A percentile compares a stretch with the other conserved stretches of the same genome.
Evolutionary conservation across 2,113 vertebrate genomes (phyloP).

Genomic region (Numenius arquata): DNA sequence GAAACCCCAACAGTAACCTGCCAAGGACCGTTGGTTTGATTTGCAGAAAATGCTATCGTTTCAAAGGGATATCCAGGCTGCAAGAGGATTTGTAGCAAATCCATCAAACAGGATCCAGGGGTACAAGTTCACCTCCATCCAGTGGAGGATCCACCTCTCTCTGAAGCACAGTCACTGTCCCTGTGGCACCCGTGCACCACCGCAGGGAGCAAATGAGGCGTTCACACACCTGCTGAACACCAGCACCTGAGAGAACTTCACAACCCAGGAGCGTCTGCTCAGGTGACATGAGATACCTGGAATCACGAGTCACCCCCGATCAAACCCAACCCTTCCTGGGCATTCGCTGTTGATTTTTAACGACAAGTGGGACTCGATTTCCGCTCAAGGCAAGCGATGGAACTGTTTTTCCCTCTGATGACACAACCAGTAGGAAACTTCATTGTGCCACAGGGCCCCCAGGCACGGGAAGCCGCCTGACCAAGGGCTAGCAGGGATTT

Average conservation of each 20-base stretch:
- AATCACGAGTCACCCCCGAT: background rate
- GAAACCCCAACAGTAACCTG: background rate
- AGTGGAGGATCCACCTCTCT: background rate
- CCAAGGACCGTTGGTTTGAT: background rate
- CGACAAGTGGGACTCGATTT: background rate
- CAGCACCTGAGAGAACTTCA: background rate
- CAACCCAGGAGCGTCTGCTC: background rate
- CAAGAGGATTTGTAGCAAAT: background rate
- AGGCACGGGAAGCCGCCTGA: background rate
- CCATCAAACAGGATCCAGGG: background rate
- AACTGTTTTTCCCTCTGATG: background rate
- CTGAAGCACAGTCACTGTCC: background rate
- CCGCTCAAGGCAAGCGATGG: rapidly evolving
- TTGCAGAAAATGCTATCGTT: background rate
- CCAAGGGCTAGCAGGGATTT: background rate
- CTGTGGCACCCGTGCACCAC: background rate
- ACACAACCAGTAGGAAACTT: background rate
- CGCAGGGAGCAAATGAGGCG: background rate
- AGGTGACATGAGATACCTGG: background rate
- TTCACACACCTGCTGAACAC: background rate
- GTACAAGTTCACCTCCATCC: background rate
- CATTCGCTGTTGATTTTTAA: background rate
- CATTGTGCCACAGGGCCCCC: background rate
- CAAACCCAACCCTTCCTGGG: background rate
- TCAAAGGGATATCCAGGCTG: background rate